Conservation (phyloP, 2,888 invertebrate species). For the Machimus atricapillus region DNA sequence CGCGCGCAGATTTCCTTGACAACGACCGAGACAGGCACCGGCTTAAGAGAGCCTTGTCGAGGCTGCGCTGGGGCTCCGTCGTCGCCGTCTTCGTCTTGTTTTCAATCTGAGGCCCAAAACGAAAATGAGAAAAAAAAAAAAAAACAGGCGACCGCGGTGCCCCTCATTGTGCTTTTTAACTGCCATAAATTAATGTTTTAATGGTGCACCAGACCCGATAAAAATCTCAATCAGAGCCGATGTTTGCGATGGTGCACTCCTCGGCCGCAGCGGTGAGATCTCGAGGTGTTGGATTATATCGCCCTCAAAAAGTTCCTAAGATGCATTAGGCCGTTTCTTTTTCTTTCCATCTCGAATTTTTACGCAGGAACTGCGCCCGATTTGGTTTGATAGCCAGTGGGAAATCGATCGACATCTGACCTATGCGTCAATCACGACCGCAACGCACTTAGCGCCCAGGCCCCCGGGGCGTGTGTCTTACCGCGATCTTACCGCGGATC, state of each 20-base stretch:
- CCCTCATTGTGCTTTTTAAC: conserved; percentile 8
- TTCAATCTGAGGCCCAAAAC: neutral
- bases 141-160: neutral
- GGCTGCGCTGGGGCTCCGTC: neutral
- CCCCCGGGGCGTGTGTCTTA: neutral
- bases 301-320: neutral
- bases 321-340: neutral
- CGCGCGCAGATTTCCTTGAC: conserved; percentile 40
- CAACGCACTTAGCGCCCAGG: neutral
- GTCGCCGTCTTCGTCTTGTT: neutral
- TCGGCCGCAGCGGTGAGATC: neutral
- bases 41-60: conserved; percentile 24
- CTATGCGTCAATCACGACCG: neutral
- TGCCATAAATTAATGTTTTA: conserved; percentile 40
- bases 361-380: neutral
- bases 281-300: neutral
- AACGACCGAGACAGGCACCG: conserved; percentile 21
- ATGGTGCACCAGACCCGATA: conserved; percentile 26
- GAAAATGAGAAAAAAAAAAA: neutral
- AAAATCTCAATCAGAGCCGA: conserved; percentile 34
- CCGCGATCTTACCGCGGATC: neutral
- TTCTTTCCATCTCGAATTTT: neutral
- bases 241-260: neutral
- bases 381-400: neutral
- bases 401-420: neutral